Evolutionary conservation across 2,113 vertebrate genomes (phyloP).

Genomic region (Chionis minor): DNA sequence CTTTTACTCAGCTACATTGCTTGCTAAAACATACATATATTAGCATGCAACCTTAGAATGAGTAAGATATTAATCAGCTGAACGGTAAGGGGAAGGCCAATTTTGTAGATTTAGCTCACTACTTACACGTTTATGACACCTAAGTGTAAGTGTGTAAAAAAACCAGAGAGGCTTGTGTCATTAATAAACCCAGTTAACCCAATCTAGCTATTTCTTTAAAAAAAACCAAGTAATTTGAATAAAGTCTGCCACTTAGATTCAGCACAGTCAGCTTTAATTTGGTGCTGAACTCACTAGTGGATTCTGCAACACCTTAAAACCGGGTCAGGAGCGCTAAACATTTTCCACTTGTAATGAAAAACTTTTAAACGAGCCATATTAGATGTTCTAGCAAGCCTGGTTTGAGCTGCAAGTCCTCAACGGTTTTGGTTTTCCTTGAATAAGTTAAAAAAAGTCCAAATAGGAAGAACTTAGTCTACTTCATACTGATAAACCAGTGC

Average conservation of each 20-base stretch:
- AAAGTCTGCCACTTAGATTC: not conserved
- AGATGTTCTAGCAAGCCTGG: not conserved
- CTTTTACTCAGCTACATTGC: not conserved
- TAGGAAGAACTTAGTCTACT: not conserved
- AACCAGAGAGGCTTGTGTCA: not conserved
- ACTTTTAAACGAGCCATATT: not conserved
- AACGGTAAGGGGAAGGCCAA: not conserved
- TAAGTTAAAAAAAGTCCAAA: not conserved
- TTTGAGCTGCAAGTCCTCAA: not conserved
- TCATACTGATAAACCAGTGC: not conserved
- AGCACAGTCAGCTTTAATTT: not conserved
- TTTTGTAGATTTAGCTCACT: not conserved
- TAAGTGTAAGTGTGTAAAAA: not conserved
- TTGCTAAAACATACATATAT: not conserved
- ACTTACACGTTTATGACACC: not conserved
- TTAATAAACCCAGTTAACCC: not conserved
- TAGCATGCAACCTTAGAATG: not conserved
- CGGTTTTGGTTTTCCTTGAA: not conserved
- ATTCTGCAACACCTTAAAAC: not conserved
- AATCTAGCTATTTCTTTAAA: not conserved
- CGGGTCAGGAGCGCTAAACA: not conserved
- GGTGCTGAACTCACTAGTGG: not conserved
- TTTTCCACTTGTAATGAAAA: not conserved
- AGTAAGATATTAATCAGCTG: not conserved
- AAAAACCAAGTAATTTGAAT: not conserved